These are phyloP conservation scores for Bombyx huttoni DNA, from an alignment of 2,888 invertebrate genomes.

Conservation along the genomic window DNA sequence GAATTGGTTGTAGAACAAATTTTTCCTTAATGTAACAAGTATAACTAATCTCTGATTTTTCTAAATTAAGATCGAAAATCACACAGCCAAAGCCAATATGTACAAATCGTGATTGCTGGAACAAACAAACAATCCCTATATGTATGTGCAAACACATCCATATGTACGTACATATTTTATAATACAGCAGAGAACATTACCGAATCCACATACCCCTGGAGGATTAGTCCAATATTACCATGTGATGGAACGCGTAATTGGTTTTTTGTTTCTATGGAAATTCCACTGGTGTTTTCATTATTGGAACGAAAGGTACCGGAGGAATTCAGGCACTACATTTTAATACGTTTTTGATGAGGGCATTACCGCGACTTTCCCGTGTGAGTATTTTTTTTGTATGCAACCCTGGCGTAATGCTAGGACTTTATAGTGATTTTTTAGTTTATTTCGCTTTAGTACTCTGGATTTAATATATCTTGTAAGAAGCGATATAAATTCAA, in stretches of 20 bases:
- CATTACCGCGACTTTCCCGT: neutral
- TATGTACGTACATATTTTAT: neutral
- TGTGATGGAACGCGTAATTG: slow-evolving; percentile 31
- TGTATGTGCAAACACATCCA: neutral
- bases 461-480: no score
- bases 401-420: neutral
- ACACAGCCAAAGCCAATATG: neutral
- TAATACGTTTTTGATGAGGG: neutral
- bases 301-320: neutral
- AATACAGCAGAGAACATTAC: slow-evolving; percentile 7
- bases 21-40: no score
- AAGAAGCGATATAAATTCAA: no score
- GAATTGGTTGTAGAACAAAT: no score
- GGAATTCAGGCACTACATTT: neutral
- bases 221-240: slow-evolving; percentile 25
- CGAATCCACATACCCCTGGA: slow-evolving; percentile 22
- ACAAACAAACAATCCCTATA: slow-evolving; percentile 11
- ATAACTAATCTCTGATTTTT: neutral
- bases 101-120: neutral
- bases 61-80: neutral
- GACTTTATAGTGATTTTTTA: neutral
- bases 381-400: neutral
- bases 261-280: slow-evolving; percentile 30
- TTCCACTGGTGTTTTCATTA: slow-evolving; percentile 1
- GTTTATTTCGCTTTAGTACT: no score